phyloP scores from a whole-genome alignment of 2,797 vertebrate species.

The Sebastiscus tertius region DNA sequence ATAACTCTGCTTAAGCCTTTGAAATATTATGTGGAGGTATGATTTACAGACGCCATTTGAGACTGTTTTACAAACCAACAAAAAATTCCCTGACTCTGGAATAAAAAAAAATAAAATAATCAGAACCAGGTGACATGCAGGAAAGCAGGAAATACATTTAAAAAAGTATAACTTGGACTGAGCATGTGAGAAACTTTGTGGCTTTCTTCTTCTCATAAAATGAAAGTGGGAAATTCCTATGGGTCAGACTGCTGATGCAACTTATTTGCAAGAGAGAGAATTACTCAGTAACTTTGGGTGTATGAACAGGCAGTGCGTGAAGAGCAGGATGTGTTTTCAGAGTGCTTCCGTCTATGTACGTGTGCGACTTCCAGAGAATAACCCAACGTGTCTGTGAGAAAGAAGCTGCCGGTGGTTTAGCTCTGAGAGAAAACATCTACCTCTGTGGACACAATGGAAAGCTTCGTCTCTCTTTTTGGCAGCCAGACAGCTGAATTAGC shows the following conservation, averaged over 20 bases:
- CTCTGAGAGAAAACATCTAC: constrained; percentile 6
- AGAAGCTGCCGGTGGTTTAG: constrained; percentile 4
- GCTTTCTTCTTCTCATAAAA: constrained; percentile 53
- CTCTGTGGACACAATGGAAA: constrained; percentile 32
- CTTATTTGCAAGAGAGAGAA: constrained; percentile 18
- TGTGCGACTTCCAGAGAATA: constrained; percentile 59
- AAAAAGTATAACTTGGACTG: constrained; percentile 7
- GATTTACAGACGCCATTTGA: neutral
- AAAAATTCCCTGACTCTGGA: neutral
- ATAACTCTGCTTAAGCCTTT: neutral
- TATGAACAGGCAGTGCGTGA: neutral
- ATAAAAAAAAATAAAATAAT: neutral
- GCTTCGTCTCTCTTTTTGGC: constrained; percentile 28
- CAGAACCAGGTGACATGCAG: neutral
- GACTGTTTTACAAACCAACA: neutral
- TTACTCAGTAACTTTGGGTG: constrained; percentile 20
- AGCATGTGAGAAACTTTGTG: constrained; percentile 21
- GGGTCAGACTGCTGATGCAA: constrained; percentile 45
- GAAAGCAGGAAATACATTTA: neutral
- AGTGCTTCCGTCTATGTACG: constrained; percentile 65
- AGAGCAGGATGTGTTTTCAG: constrained; percentile 61
- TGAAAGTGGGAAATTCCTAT: constrained; percentile 71
- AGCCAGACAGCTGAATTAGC: constrained; percentile 26
- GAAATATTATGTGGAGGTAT: neutral
- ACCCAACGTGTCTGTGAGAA: constrained; percentile 17